Evolutionary conservation across 92 coral and sea anemone species (phyloP), one percentile per base, ranked within the genome.

Genomic region (Zoanthus sociatus): DNA sequence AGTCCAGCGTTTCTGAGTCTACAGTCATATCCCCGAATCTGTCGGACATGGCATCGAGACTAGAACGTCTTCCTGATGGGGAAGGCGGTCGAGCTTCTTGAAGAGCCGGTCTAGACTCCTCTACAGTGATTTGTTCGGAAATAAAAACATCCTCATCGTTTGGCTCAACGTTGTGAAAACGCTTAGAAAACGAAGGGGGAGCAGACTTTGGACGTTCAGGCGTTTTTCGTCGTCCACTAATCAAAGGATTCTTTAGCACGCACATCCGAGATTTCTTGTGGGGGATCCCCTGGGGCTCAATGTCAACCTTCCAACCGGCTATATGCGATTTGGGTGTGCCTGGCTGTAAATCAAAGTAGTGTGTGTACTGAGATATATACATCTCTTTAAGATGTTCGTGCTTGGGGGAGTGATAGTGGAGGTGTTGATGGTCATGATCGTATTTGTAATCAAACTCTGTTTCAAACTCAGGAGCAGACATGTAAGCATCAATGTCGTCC

Each of bases 251-350:
- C 73, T 82, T 89, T 42, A 94, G 89, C 3, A 93, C 98, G 32
- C 98, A 93, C 98, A 94, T 94, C 1, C 95, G 94, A 50, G 98
- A 93, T 64, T 86, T 94, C 71, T 78, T 88, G 74, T 94, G 98
- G 56, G 98, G 98, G 83, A 93, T 89, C 31, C 93, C 95, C 54
- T 93, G 92, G 46, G 98, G 98, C 66, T 94, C 98, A 7, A 93
- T 82, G 84, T 93, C 98, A 60, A 89, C 93, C 89, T 91, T 95
- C 98, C 98, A 95, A 16, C 98, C 98, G 30, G 96, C 98, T 81
- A 91, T 93, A 73, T 95, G 98, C n/a, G 96, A 91, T 9, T 93
- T 90, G 60, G 98, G 98, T 50, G 83, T 91, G 63, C 73, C 89
- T 13, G 98, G 84, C 42, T 81, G 75, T 48, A 53, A 21, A 85